Evolutionary conservation across 2,113 vertebrate genomes (phyloP).

Genomic region (Nettapus auritus): DNA sequence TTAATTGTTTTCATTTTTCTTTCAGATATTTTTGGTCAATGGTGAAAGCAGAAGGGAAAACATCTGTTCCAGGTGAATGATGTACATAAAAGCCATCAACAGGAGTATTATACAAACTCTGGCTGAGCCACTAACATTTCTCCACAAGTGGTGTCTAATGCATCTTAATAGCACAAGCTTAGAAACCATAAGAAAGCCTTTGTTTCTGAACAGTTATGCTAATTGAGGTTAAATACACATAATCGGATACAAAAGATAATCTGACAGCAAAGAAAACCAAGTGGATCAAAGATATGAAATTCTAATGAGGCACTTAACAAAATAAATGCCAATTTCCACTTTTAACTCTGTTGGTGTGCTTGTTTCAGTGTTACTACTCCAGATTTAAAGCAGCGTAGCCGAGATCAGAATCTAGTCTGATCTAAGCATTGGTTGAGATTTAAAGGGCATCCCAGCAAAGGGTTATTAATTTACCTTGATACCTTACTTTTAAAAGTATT

Average conservation of each 20-base stretch:
- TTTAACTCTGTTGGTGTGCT: background rate
- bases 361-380: background rate
- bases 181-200: background rate
- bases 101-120: background rate
- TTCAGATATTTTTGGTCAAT: background rate
- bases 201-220: background rate
- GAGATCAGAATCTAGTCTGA: background rate
- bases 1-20: conserved; percentile 14
- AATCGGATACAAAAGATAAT: background rate
- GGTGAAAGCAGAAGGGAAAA: conserved; percentile 4
- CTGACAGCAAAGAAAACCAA: background rate
- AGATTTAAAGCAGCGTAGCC: background rate
- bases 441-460: background rate
- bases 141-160: background rate
- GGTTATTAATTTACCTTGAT: background rate
- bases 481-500: background rate
- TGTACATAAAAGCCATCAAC: background rate
- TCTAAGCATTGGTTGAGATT: background rate
- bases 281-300: background rate
- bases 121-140: background rate
- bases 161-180: background rate
- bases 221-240: background rate
- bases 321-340: background rate
- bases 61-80: conserved; percentile 29
- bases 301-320: background rate